phyloP scores from a whole-genome alignment of 2,113 vertebrate species.

The Hystrix brachyura region DNA sequence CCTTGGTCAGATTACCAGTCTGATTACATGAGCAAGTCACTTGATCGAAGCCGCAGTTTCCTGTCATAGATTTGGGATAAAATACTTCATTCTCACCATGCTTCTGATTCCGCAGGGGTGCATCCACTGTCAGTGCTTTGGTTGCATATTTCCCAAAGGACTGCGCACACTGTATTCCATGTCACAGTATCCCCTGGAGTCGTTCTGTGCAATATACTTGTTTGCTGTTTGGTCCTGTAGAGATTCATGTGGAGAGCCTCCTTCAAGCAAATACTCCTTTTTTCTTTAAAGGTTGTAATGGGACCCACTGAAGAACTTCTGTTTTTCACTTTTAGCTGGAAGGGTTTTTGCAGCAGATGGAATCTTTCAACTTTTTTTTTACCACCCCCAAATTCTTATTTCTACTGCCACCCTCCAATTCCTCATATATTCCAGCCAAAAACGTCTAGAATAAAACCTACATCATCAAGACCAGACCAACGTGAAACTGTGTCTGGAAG shows the following conservation, averaged over 20 bases:
- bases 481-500: slow-evolving; percentile 74
- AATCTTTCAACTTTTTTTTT: slow-evolving; percentile 20
- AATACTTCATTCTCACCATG: not conserved
- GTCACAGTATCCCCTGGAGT: not conserved
- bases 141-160: not conserved
- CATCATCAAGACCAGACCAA: slow-evolving; percentile 77
- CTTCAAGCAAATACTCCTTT: slow-evolving; percentile 23
- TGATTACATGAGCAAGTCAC: not conserved
- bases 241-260: not conserved
- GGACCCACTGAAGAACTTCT: slow-evolving; percentile 59
- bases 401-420: slow-evolving; percentile 57
- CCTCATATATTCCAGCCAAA: slow-evolving; percentile 78
- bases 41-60: not conserved
- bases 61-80: not conserved
- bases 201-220: not conserved
- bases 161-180: not conserved
- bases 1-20: slow-evolving; percentile 8
- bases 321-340: slow-evolving; percentile 72
- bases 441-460: slow-evolving; percentile 68
- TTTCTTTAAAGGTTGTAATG: slow-evolving; percentile 47
- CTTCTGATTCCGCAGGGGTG: not conserved
- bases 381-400: slow-evolving; percentile 68
- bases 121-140: not conserved
- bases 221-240: not conserved
- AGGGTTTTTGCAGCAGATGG: slow-evolving; percentile 76